Conservation (phyloP, 2,888 invertebrate species). For the Callimorpha dominula region DNA sequence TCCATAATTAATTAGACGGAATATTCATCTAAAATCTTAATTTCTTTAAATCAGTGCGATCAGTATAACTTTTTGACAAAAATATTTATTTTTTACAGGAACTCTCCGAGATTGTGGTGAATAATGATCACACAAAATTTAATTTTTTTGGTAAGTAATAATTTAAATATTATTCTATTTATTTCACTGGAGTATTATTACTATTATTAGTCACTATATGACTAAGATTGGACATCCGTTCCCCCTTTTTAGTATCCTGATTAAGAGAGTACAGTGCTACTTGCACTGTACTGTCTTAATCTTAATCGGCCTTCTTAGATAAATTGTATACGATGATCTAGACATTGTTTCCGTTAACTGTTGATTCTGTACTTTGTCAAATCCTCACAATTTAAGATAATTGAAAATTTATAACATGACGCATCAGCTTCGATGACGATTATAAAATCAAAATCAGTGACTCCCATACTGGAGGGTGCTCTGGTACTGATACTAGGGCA, state of each 20-base stretch:
- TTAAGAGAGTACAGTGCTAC: too few relatives aligned
- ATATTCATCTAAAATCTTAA: not conserved
- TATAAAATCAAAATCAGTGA: not conserved
- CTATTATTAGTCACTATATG: not conserved
- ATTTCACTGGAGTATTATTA: not conserved
- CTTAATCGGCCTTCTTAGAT: not conserved
- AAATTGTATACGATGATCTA: not conserved
- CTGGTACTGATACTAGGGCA: too few relatives aligned
- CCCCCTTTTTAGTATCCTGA: too few relatives aligned
- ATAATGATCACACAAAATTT: slow-evolving; percentile 81
- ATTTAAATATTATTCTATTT: not conserved
- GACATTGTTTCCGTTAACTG: not conserved
- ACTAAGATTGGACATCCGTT: too few relatives aligned
- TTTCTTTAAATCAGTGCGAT: too few relatives aligned
- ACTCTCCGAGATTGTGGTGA: slow-evolving; percentile 67
- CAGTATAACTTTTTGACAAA: too few relatives aligned
- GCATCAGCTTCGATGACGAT: not conserved
- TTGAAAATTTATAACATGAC: not conserved
- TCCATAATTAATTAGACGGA: too few relatives aligned
- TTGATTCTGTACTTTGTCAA: not conserved
- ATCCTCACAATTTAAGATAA: not conserved
- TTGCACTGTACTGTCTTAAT: too few relatives aligned
- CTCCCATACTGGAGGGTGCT: too few relatives aligned
- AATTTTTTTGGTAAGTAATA: slow-evolving; percentile 73
- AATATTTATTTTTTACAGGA: slow-evolving; percentile 54